Evolutionary conservation across 2,113 vertebrate species (phyloP), one percentile per base, ranked within the genome.

Genomic region (Megaceryle torquata): DNA sequence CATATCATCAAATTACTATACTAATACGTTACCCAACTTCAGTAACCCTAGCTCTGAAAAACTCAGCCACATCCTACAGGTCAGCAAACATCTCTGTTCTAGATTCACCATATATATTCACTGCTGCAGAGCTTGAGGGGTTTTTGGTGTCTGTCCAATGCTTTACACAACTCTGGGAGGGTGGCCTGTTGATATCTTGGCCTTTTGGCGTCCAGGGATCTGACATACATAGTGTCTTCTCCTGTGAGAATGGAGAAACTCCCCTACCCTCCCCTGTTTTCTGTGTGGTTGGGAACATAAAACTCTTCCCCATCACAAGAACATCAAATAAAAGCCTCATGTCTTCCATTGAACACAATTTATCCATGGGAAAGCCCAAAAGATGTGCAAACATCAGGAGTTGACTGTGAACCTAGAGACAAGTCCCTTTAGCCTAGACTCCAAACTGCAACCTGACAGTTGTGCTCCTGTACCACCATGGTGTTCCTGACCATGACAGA

Each of bases 11-110:
- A 78, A 33, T 39, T 29, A 13, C 13, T 64, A 2, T 13, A 21
- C 10, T 20, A 41, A 11, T 25, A 4, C 0, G 0, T 3, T 3
- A 5, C 8, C 6, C 10, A 57, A 13, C 4, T 2, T 0, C 11
- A 18, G 18, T 53, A 17, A 18, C 10, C 5, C 16, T 17, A 17
- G 6, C 9, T 25, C 8, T 64, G 16, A 18, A 28, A n/a, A 33
- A 43, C 17, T 5, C n/a, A 48, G 4, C 29, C 20, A 8, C 10
- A 11, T 29, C 31, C 6, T 61, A 6, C 7, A 9, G 9, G 5
- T 57, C 28, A 21, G 9, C 18, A n/a, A 9, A 31, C 4, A 1
- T 15, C 14, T 24, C 1, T 12, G 2, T 20, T 39, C 10, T 4
- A 6, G 1, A 5, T 48, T 63, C 20, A 10, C 5, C 37, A 2